Percentiles rank a stretch among this genome's conserved stretches.
Evolutionary conservation across 2,113 vertebrate genomes (phyloP).

Genomic region (Saccopteryx bilineata): DNA sequence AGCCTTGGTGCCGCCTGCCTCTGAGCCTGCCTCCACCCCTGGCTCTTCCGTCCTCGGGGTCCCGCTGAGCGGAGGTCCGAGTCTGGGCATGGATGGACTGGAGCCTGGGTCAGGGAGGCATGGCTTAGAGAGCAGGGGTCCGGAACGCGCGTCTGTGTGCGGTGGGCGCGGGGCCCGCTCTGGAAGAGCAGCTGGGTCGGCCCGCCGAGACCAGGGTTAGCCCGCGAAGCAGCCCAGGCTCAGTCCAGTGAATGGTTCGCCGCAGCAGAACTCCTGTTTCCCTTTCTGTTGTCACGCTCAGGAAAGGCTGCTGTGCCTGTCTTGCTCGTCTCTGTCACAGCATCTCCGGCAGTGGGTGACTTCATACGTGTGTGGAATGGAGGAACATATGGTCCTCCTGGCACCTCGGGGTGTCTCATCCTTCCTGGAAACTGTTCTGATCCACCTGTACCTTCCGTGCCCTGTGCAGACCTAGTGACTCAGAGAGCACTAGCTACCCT

Average conservation of each 20-base stretch:
- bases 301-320: not conserved
- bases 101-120: not conserved
- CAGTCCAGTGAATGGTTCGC: not conserved
- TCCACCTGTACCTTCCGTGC: too few species aligned
- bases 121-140: fast-evolving
- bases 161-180: fast-evolving
- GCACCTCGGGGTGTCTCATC: not conserved
- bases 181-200: fast-evolving
- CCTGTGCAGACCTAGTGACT: not conserved
- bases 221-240: not conserved
- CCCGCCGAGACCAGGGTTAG: not conserved
- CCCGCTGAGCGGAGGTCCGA: not conserved
- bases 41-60: not conserved
- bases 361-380: not conserved
- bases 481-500: not conserved
- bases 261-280: not conserved
- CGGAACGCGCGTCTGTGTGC: too few species aligned
- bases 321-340: not conserved
- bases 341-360: fast-evolving
- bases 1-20: not conserved
- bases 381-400: not conserved
- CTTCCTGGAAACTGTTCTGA: not conserved
- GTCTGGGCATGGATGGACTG: not conserved
- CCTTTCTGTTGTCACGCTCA: not conserved
- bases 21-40: not conserved